phyloP scores from a whole-genome alignment of 2,888 invertebrate genomes.

The Cosmopolites sordidus region DNA sequence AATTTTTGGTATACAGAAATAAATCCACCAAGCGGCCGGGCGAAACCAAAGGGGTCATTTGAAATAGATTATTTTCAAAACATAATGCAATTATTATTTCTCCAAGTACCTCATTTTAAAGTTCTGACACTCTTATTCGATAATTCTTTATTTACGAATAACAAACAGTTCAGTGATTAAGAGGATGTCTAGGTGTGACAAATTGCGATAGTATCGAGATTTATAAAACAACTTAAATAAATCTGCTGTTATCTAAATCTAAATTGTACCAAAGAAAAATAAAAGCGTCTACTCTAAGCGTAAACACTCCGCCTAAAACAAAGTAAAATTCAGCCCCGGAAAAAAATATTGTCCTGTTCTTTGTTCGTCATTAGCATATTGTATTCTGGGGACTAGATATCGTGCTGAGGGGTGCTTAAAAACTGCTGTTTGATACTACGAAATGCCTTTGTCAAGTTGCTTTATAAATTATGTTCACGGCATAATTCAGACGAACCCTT shows the following conservation, averaged over 20 bases:
- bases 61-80: too few relatives aligned
- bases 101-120: too few relatives aligned
- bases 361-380: slow-evolving; percentile 8
- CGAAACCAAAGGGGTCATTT: too few relatives aligned
- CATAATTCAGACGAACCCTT: slow-evolving; percentile 11
- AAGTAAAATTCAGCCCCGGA: neutral
- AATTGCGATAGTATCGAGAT: too few relatives aligned
- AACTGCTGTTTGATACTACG: slow-evolving; percentile 13
- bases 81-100: too few relatives aligned
- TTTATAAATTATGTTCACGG: slow-evolving; percentile 16
- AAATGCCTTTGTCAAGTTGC: slow-evolving; percentile 14
- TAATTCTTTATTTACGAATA: too few relatives aligned
- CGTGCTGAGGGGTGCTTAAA: slow-evolving; percentile 14
- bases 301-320: neutral
- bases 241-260: neutral
- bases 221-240: neutral
- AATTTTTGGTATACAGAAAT: too few relatives aligned
- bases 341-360: slow-evolving; percentile 1
- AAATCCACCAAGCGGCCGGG: too few relatives aligned
- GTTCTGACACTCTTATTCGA: too few relatives aligned
- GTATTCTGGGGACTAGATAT: slow-evolving; percentile 9
- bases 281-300: neutral
- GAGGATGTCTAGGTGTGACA: too few relatives aligned
- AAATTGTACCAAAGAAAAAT: neutral
- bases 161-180: too few relatives aligned